Percentiles rank a stretch among this genome's conserved stretches.
Conservation (phyloP, 2,797 vertebrate species). For the Onychomys leucogaster region DNA sequence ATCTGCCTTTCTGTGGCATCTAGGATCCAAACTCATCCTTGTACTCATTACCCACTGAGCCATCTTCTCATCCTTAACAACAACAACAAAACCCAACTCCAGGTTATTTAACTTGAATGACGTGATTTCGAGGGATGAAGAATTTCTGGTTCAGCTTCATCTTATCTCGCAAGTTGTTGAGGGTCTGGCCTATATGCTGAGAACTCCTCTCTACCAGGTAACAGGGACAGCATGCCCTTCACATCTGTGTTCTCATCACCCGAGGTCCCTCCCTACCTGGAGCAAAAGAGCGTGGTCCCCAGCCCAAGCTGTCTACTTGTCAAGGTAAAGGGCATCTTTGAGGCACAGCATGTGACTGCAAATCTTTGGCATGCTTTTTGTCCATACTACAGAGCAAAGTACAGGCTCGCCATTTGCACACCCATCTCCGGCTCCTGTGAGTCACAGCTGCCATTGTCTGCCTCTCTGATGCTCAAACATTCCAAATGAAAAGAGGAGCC, state of each 20-base stretch:
- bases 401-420: background rate
- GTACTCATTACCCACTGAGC: background rate
- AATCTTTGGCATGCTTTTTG: too few relatives aligned
- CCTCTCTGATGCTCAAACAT: background rate
- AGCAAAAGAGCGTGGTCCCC: accelerated
- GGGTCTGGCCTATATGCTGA: background rate
- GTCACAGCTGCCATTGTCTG: background rate
- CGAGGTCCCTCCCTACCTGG: background rate
- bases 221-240: accelerated
- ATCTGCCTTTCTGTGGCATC: background rate
- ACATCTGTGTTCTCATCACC: background rate
- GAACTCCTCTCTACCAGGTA: background rate
- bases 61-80: background rate
- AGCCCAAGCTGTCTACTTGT: background rate
- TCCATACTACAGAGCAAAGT: too few relatives aligned
- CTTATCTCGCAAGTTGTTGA: background rate
- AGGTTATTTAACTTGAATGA: background rate
- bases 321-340: background rate
- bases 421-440: too few relatives aligned
- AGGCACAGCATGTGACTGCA: background rate
- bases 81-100: background rate
- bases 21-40: background rate
- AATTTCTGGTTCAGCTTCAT: background rate
- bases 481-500: background rate
- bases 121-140: background rate